Evolutionary conservation across 2,113 vertebrate species (phyloP).

Genomic region (Scomber japonicus): DNA sequence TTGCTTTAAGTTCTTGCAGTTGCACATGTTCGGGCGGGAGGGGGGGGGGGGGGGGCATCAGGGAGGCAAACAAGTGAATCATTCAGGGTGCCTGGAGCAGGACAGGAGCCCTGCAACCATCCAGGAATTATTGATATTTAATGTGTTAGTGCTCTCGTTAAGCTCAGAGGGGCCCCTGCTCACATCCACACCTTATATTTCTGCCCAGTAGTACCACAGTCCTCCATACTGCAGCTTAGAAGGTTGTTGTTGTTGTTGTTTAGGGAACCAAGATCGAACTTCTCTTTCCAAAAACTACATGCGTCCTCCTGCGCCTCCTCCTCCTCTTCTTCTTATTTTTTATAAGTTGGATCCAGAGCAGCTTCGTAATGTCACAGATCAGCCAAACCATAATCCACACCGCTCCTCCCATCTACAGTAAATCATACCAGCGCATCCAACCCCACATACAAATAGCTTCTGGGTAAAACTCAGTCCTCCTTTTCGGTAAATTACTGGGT

Average conservation of each 20-base stretch:
- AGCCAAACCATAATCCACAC: constrained; percentile 54
- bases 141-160: constrained; percentile 39
- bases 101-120: not conserved
- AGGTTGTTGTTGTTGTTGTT: constrained; percentile 34
- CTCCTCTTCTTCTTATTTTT: constrained; percentile 25
- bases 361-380: constrained; percentile 48
- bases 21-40: not conserved
- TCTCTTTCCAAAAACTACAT: constrained; percentile 6
- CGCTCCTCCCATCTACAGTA: constrained; percentile 32
- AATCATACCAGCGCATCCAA: constrained; percentile 33
- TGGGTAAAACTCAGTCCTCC: not conserved
- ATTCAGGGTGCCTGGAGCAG: constrained; percentile 49
- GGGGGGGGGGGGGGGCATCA: not conserved
- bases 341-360: constrained; percentile 16
- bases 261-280: constrained; percentile 27
- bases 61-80: constrained; percentile 51
- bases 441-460: constrained; percentile 18
- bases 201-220: not conserved
- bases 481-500: not conserved
- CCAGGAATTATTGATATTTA: constrained; percentile 51
- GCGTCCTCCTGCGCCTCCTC: constrained; percentile 6
- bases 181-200: not conserved
- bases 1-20: constrained; percentile 30
- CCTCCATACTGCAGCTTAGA: not conserved
- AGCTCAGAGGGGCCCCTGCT: constrained; percentile 11